Percentiles rank a stretch among this genome's conserved stretches.
These are phyloP conservation scores for Malurus leucopterus DNA, from an alignment of 2,797 vertebrate species.

Conservation along the genomic window DNA sequence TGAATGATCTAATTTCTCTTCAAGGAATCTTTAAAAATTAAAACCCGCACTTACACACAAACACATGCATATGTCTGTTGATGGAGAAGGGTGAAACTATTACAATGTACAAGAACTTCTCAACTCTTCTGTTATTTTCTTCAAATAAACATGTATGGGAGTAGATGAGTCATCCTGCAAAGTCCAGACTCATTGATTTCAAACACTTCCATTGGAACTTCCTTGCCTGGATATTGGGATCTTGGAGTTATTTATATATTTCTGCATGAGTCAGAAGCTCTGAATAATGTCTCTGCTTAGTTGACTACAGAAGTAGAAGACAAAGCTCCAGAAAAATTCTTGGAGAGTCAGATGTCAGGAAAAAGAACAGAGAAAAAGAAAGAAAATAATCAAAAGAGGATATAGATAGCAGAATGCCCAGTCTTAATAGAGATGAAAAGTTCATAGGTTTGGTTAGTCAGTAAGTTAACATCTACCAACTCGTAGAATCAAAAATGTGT, in stretches of 20 bases:
- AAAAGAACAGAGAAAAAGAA: background rate
- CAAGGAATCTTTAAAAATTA: background rate
- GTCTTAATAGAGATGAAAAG: background rate
- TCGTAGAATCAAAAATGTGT: background rate
- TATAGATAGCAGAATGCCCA: background rate
- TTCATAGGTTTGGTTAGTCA: background rate
- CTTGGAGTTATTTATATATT: background rate
- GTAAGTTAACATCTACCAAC: background rate
- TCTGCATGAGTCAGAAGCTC: background rate
- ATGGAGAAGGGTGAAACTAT: background rate
- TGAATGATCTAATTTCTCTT: background rate
- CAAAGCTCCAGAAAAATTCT: background rate
- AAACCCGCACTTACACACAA: background rate
- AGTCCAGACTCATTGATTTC: background rate
- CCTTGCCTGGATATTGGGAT: background rate
- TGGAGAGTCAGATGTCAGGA: background rate
- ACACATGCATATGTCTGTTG: background rate
- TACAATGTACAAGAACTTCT: background rate
- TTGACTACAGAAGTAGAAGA: background rate
- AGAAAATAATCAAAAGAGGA: background rate
- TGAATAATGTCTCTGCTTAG: background rate
- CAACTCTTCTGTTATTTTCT: background rate
- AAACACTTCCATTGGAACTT: background rate
- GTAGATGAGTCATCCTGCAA: background rate
- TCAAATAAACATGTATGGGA: background rate